Evolutionary conservation across 1,140 invertebrate genomes (phyloP).

Genomic region (Trichonephila clavata): DNA sequence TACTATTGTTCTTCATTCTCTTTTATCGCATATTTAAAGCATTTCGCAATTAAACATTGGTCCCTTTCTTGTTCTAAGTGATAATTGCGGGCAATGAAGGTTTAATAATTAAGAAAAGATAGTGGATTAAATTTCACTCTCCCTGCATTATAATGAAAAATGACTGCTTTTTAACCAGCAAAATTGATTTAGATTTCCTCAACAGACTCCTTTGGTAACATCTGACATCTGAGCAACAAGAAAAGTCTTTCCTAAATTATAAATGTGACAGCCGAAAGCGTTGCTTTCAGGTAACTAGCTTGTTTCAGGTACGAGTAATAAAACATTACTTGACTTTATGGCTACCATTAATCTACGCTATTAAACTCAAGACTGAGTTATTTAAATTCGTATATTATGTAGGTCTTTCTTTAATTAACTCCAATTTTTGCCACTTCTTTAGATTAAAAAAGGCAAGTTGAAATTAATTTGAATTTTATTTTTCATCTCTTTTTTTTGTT

Average conservation of each 20-base stretch:
- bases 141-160: not conserved
- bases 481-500: not conserved
- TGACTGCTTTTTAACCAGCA: constrained; percentile 1
- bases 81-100: not conserved
- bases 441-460: not conserved
- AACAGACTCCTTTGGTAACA: not conserved
- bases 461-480: not conserved
- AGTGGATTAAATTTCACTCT: constrained; percentile 8
- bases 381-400: not conserved
- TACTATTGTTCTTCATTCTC: too few species aligned
- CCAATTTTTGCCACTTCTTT: not conserved
- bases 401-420: not conserved
- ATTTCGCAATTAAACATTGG: not conserved
- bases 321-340: not conserved
- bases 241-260: constrained; percentile 13
- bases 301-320: constrained; percentile 23
- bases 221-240: not conserved
- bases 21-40: too few species aligned
- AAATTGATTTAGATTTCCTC: not conserved
- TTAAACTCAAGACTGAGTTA: not conserved
- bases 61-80: not conserved
- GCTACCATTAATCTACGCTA: not conserved
- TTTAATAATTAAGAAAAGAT: constrained; percentile 22
- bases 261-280: constrained; percentile 1
- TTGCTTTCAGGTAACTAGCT: constrained; percentile 22